These are phyloP conservation scores for Eupithecia subfuscata DNA, from an alignment of 2,888 invertebrate species.

Conservation along the genomic window DNA sequence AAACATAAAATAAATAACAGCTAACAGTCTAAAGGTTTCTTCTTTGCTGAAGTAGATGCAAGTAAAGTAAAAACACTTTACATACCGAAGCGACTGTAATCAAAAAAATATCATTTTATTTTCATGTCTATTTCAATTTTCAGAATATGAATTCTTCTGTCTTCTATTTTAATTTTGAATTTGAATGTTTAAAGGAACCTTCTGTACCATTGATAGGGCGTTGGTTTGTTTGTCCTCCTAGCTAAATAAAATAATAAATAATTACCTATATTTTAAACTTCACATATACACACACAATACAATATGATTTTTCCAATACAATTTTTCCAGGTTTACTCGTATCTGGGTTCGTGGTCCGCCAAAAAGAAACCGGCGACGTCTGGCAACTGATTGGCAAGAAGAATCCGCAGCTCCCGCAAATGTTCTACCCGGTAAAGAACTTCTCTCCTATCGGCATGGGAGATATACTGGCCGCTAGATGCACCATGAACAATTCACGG, in stretches of 20 bases:
- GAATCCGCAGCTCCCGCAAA: conserved; percentile 91
- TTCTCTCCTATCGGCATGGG: conserved; percentile 86
- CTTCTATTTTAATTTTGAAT: no score
- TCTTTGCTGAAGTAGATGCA: neutral
- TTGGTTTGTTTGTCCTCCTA: no score
- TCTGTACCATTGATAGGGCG: no score
- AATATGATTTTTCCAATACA: no score
- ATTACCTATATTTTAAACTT: neutral
- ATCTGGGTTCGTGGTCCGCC: conserved; percentile 90
- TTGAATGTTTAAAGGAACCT: no score
- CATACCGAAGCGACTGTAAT: no score
- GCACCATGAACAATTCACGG: conserved; percentile 93
- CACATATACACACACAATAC: no score
- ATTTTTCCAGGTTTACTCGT: conserved; percentile 87
- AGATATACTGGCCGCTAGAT: conserved; percentile 93
- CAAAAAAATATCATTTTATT: no score
- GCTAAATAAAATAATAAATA: neutral
- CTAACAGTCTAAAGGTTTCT: neutral
- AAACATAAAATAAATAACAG: neutral
- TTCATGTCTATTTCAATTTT: no score
- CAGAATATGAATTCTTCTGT: no score
- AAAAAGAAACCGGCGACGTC: conserved; percentile 84
- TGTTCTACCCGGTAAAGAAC: conserved; percentile 89
- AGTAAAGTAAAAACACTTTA: no score
- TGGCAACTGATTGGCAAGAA: conserved; percentile 95